A percentile compares a stretch with the other conserved stretches of the same genome.
Evolutionary conservation across 2,888 invertebrate genomes (phyloP).

Genomic region (Andrena hattorfiana): DNA sequence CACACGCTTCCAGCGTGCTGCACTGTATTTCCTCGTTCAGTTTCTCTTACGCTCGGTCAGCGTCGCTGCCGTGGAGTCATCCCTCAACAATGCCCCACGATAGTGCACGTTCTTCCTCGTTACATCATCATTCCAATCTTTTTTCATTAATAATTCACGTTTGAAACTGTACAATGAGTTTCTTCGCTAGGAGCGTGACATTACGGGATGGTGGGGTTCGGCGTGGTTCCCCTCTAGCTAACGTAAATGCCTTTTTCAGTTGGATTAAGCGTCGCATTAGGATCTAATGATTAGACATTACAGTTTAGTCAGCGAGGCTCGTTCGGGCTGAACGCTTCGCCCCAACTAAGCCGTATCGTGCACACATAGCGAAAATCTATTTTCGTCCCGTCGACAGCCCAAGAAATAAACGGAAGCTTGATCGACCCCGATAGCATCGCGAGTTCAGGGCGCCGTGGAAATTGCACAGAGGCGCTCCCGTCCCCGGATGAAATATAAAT

Average conservation of each 20-base stretch:
- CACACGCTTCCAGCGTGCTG: slow-evolving; percentile 59
- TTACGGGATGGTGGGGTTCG: not conserved
- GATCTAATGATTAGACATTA: no score
- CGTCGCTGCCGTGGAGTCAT: slow-evolving; percentile 16
- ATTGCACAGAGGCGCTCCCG: slow-evolving; percentile 9
- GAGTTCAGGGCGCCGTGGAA: slow-evolving; percentile 11
- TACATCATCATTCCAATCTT: not conserved
- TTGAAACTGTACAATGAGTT: not conserved
- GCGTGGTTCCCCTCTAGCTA: not conserved
- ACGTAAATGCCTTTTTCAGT: not conserved
- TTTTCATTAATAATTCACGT: not conserved
- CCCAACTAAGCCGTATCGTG: not conserved
- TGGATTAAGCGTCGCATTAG: not conserved
- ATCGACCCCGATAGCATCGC: not conserved
- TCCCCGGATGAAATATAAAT: slow-evolving; percentile 24
- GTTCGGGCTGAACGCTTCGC: not conserved
- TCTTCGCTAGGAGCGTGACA: no score
- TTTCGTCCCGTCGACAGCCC: not conserved
- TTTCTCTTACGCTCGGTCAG: slow-evolving; percentile 44
- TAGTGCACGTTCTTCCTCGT: not conserved
- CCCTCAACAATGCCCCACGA: slow-evolving; percentile 8
- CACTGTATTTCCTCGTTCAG: slow-evolving; percentile 62
- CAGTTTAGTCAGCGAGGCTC: not conserved
- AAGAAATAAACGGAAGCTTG: slow-evolving; percentile 13
- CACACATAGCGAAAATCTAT: slow-evolving; percentile 11